Conservation (phyloP, 2,113 vertebrate species). For the Xenus cinereus region DNA sequence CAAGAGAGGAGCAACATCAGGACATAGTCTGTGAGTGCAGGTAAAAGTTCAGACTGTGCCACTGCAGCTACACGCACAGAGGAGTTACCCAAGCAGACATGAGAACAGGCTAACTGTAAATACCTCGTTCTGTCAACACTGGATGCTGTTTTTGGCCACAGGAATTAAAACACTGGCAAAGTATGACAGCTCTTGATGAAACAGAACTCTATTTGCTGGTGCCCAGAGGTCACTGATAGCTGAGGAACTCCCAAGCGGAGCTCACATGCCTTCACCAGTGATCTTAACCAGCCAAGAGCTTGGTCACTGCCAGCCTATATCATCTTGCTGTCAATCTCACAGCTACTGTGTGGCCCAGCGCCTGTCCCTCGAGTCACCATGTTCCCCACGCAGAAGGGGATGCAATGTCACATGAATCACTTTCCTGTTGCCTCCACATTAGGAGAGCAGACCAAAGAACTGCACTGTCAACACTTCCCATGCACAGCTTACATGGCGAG, state of each 20-base stretch:
- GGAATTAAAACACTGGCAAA: background rate
- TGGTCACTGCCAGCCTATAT: background rate
- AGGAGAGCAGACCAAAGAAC: background rate
- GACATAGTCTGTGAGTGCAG: background rate
- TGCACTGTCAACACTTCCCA: background rate
- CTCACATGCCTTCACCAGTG: background rate
- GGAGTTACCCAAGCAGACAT: background rate
- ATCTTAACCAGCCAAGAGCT: background rate
- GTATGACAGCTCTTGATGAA: background rate
- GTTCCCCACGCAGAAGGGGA: background rate
- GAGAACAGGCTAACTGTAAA: background rate
- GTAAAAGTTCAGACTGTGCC: background rate
- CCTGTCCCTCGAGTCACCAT: background rate
- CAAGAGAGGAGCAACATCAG: background rate
- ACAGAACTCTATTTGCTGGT: background rate
- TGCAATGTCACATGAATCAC: background rate
- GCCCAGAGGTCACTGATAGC: background rate
- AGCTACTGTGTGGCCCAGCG: background rate
- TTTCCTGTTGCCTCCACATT: background rate
- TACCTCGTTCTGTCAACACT: slow-evolving; percentile 2
- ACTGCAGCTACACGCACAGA: background rate
- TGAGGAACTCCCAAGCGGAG: background rate
- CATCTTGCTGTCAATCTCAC: background rate
- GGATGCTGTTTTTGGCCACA: background rate
- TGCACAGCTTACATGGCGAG: fast-evolving